Evolutionary conservation across 2,888 invertebrate genomes (phyloP).

Genomic region (Cabera pusaria): DNA sequence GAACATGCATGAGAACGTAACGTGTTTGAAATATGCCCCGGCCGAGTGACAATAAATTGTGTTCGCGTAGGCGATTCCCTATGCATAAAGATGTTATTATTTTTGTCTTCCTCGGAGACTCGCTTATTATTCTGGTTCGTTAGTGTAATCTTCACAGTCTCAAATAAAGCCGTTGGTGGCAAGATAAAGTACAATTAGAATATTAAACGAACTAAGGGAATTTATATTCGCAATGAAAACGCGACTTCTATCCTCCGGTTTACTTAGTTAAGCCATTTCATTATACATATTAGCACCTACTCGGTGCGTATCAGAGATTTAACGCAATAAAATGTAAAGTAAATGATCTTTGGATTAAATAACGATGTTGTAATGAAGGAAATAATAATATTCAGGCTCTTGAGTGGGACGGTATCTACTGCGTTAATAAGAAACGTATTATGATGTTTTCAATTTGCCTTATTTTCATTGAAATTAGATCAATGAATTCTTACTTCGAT

Average conservation of each 20-base stretch:
- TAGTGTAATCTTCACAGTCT: constrained; percentile 64
- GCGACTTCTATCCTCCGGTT: constrained; percentile 26
- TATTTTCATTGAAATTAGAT: too few species aligned
- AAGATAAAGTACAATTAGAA: constrained; percentile 52
- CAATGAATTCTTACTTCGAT: too few species aligned
- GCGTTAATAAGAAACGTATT: not conserved
- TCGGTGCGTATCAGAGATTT: constrained; percentile 23
- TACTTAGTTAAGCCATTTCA: constrained; percentile 30
- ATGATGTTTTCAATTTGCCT: too few species aligned
- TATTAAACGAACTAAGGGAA: constrained; percentile 40
- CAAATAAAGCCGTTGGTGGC: constrained; percentile 50
- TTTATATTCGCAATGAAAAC: constrained; percentile 35
- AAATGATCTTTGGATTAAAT: constrained; percentile 12
- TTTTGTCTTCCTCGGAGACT: constrained; percentile 52
- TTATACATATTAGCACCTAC: constrained; percentile 23
- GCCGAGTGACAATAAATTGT: constrained; percentile 51
- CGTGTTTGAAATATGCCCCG: constrained; percentile 64
- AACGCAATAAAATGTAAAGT: constrained; percentile 18
- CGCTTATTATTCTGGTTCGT: constrained; percentile 54
- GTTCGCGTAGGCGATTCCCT: constrained; percentile 58
- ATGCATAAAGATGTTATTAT: constrained; percentile 57
- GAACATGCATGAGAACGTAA: constrained; percentile 49
- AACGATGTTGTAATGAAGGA: constrained; percentile 8
- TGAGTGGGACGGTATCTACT: constrained; percentile 3
- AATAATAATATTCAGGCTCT: constrained; percentile 2